Evolutionary conservation across 2,888 invertebrate species (phyloP).

Genomic region (Trachelus tabidus): DNA sequence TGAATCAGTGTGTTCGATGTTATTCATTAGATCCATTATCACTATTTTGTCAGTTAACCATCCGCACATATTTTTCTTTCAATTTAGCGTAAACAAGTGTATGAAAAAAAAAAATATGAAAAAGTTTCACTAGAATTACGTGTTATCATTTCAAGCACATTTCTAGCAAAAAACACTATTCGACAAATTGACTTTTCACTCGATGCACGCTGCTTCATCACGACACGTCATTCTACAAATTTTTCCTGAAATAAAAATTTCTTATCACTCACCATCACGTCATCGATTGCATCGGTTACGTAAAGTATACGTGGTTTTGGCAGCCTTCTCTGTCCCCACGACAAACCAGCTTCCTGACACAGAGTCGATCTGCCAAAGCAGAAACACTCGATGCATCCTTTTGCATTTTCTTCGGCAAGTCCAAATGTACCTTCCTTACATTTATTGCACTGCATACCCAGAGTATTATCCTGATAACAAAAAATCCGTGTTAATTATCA

Average conservation of each 20-base stretch:
- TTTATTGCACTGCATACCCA: conserved; percentile 84
- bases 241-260: not conserved
- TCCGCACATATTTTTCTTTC: not conserved
- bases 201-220: not conserved
- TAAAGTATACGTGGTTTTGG: conserved; percentile 66
- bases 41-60: not conserved
- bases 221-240: not conserved
- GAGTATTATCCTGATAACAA: conserved; percentile 77
- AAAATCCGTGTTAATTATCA: not conserved
- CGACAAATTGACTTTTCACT: not conserved
- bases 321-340: conserved; percentile 84
- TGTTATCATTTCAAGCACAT: not conserved
- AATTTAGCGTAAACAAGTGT: not conserved
- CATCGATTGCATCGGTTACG: conserved; percentile 54
- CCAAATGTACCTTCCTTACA: conserved; percentile 92
- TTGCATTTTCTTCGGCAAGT: conserved; percentile 78
- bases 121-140: not conserved
- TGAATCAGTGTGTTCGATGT: not conserved
- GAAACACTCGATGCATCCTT: conserved; percentile 95
- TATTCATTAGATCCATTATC: not conserved
- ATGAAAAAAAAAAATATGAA: too few species aligned
- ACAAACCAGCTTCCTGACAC: conserved; percentile 84
- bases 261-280: conserved; percentile 47
- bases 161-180: not conserved
- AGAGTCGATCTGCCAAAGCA: conserved; percentile 89